Conservation (phyloP, 2,888 invertebrate genomes). For the Atrina japonica region DNA sequence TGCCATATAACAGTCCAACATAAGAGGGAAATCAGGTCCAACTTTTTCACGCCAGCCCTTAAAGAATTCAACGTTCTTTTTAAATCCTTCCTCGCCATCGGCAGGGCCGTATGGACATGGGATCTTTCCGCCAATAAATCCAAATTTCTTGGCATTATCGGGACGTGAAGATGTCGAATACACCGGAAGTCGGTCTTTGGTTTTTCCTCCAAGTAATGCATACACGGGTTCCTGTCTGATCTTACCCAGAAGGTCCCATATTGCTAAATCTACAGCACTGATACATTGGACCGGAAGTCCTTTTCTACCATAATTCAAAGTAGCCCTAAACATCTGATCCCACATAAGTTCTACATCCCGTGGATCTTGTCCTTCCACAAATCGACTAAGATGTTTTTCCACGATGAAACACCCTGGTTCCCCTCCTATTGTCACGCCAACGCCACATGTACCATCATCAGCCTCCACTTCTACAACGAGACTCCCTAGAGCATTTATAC, state of each 20-base stretch:
- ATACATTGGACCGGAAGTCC: slow-evolving; percentile 76
- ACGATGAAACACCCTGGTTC: slow-evolving; percentile 77
- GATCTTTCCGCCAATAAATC: slow-evolving; percentile 76
- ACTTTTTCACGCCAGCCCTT: slow-evolving; percentile 74
- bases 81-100: slow-evolving; percentile 74
- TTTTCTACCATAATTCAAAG: slow-evolving; percentile 77
- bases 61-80: slow-evolving; percentile 73
- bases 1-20: slow-evolving; percentile 78
- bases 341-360: slow-evolving; percentile 73
- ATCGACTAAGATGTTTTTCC: slow-evolving; percentile 76
- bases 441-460: slow-evolving; percentile 74
- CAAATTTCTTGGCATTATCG: slow-evolving; percentile 72
- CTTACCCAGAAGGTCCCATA: slow-evolving; percentile 78
- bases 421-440: slow-evolving; percentile 77
- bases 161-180: slow-evolving; percentile 77
- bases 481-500: slow-evolving; percentile 76
- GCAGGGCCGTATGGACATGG: slow-evolving; percentile 77
- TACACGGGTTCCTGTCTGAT: slow-evolving; percentile 76
- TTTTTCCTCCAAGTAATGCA: slow-evolving; percentile 76
- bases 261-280: slow-evolving; percentile 76
- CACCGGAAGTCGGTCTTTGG: slow-evolving; percentile 75
- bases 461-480: slow-evolving; percentile 77
- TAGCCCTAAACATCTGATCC: slow-evolving; percentile 77
- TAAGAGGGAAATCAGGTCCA: slow-evolving; percentile 75
- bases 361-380: slow-evolving; percentile 77